Percentiles rank a stretch among this genome's conserved stretches.
These are phyloP conservation scores for Camponotus pennsylvanicus DNA, from an alignment of 1,140 invertebrate species.

Conservation along the genomic window DNA sequence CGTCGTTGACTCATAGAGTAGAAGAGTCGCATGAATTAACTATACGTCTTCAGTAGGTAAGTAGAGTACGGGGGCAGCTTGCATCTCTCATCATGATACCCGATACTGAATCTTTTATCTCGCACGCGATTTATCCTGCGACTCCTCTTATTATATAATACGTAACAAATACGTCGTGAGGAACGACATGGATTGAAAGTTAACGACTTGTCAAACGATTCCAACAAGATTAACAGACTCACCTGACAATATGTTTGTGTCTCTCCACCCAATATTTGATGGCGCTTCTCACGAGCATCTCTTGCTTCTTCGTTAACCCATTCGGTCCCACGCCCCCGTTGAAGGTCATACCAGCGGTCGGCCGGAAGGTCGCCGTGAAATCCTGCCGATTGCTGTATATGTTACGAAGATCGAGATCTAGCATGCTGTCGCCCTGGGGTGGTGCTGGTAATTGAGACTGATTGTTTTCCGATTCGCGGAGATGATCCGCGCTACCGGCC, in stretches of 20 bases:
- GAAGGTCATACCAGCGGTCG: conserved; percentile 88
- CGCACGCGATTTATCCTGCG: conserved; percentile 8
- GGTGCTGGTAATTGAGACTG: conserved; percentile 70
- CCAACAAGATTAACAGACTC: conserved; percentile 68
- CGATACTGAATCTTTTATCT: conserved; percentile 55
- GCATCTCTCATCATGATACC: conserved; percentile 25
- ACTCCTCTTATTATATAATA: not conserved
- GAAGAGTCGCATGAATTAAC: conserved; percentile 47
- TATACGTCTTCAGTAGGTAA: conserved; percentile 30
- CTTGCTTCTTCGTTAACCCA: conserved; percentile 93
- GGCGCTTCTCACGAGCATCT: conserved; percentile 92
- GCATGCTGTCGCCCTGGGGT: conserved; percentile 78
- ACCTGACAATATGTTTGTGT: conserved; percentile 94
- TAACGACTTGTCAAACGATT: not conserved
- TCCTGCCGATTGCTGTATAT: conserved; percentile 92
- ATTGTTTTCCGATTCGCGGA: conserved; percentile 73
- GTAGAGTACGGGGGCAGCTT: conserved; percentile 1
- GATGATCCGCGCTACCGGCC: conserved; percentile 83
- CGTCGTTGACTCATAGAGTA: conserved; percentile 2
- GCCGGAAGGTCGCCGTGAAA: conserved; percentile 90
- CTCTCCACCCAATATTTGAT: conserved; percentile 96
- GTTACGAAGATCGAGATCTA: conserved; percentile 90
- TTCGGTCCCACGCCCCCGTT: conserved; percentile 90
- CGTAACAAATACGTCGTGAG: no score
- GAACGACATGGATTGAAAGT: not conserved